These are phyloP conservation scores for Urocitellus parryii DNA, from an alignment of 2,113 vertebrate genomes.

Conservation along the genomic window DNA sequence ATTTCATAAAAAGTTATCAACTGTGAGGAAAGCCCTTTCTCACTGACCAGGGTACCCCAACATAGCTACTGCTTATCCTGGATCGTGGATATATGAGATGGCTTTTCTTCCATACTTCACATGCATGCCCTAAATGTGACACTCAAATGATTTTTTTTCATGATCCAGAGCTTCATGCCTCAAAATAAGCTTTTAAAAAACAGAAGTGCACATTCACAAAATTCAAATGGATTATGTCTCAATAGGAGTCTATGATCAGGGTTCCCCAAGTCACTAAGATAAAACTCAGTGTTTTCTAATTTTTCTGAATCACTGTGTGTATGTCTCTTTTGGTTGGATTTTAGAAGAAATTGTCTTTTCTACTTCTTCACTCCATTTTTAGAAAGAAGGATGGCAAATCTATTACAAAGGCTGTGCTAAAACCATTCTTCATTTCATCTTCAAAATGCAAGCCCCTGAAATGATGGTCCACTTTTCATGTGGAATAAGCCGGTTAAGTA, in stretches of 20 bases:
- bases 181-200: not conserved
- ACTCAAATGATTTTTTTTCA: not conserved
- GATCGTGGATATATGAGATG: not conserved
- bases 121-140: not conserved
- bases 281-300: not conserved
- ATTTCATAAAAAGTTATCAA: not conserved
- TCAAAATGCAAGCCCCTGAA: not conserved
- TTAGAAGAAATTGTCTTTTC: slow-evolving; percentile 12
- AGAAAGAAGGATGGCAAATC: not conserved
- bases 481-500: not conserved
- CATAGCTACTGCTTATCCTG: not conserved
- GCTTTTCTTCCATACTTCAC: not conserved
- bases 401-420: not conserved
- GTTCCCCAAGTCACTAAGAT: not conserved
- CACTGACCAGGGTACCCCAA: not conserved
- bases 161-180: not conserved
- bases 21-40: not conserved
- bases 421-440: not conserved
- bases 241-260: not conserved
- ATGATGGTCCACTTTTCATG: not conserved
- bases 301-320: not conserved
- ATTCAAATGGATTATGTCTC: not conserved
- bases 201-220: not conserved
- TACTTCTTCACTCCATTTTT: not conserved
- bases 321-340: not conserved